phyloP scores from a whole-genome alignment of 2,113 vertebrate species.

The Heterocephalus glaber region DNA sequence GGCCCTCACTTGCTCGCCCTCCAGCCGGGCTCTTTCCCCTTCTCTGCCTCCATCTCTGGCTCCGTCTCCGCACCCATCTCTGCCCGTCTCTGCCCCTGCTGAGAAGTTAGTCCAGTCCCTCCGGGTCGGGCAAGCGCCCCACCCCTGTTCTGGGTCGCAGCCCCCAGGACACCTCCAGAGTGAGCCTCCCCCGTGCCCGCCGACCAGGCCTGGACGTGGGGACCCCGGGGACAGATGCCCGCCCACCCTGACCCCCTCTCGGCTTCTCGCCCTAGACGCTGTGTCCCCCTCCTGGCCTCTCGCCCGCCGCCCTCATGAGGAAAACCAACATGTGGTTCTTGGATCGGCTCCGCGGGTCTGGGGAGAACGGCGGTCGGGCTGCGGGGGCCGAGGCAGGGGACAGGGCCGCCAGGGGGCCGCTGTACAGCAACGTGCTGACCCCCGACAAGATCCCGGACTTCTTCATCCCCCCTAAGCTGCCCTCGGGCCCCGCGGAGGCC shows the following conservation, averaged over 20 bases:
- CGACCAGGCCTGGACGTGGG: not conserved
- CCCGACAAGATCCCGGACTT: slow-evolving; percentile 98
- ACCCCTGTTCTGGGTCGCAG: not conserved
- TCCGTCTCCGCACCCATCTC: not conserved
- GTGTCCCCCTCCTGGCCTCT: not conserved
- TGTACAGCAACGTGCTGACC: slow-evolving; percentile 96
- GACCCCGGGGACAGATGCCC: not conserved
- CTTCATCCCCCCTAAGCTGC: slow-evolving; percentile 96
- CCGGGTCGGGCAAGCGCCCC: not conserved
- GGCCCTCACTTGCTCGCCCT: not conserved
- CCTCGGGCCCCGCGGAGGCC: slow-evolving; percentile 86
- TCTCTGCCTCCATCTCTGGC: not conserved
- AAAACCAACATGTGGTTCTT: slow-evolving; percentile 92
- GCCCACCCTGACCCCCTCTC: not conserved
- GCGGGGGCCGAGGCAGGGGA: slow-evolving; percentile 84
- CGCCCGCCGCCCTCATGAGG: not conserved
- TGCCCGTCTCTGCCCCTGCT: not conserved
- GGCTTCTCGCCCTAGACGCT: not conserved
- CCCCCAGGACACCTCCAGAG: not conserved
- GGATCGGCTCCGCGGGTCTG: slow-evolving; percentile 94
- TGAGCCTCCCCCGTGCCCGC: not conserved
- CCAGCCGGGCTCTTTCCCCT: not conserved
- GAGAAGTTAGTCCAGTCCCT: not conserved
- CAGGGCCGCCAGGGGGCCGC: slow-evolving; percentile 83
- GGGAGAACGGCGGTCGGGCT: slow-evolving; percentile 88